Evolutionary conservation across 2,888 invertebrate genomes (phyloP).

Genomic region (Eupeodes luniger): DNA sequence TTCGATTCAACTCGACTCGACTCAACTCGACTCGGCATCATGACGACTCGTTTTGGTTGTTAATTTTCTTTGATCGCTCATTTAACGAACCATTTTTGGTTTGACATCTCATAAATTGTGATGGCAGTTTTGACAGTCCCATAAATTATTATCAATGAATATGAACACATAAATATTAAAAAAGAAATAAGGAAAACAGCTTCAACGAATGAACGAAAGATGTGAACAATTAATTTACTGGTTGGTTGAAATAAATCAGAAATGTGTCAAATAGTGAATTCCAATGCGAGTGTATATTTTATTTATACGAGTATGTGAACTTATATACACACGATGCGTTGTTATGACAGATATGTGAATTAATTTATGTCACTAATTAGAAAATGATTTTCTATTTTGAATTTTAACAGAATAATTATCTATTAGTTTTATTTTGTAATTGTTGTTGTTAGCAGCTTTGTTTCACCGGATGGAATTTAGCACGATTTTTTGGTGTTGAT

Average conservation of each 20-base stretch:
- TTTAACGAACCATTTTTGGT: constrained; percentile 74
- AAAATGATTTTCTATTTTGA: constrained; percentile 43
- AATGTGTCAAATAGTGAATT: constrained; percentile 58
- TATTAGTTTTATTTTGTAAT: neutral
- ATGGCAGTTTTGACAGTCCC: constrained; percentile 70
- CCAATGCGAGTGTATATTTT: constrained; percentile 17
- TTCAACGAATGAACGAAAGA: constrained; percentile 36
- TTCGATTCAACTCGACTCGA: no score
- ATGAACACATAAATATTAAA: constrained; percentile 20
- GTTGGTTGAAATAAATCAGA: constrained; percentile 70
- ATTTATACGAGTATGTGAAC: neutral
- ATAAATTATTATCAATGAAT: constrained; percentile 68
- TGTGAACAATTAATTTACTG: constrained; percentile 72
- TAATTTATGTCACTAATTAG: constrained; percentile 69
- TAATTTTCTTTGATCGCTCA: constrained; percentile 74
- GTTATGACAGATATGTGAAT: constrained; percentile 67
- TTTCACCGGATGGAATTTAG: neutral
- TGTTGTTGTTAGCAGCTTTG: neutral
- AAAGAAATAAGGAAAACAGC: constrained; percentile 5
- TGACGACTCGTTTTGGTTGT: constrained; percentile 62
- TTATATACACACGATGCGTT: neutral
- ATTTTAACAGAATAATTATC: neutral
- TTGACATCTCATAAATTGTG: constrained; percentile 73
- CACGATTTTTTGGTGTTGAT: neutral
- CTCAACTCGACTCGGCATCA: neutral